phyloP scores from a whole-genome alignment of 2,113 vertebrate species.

The Ammodytes marinus region DNA sequence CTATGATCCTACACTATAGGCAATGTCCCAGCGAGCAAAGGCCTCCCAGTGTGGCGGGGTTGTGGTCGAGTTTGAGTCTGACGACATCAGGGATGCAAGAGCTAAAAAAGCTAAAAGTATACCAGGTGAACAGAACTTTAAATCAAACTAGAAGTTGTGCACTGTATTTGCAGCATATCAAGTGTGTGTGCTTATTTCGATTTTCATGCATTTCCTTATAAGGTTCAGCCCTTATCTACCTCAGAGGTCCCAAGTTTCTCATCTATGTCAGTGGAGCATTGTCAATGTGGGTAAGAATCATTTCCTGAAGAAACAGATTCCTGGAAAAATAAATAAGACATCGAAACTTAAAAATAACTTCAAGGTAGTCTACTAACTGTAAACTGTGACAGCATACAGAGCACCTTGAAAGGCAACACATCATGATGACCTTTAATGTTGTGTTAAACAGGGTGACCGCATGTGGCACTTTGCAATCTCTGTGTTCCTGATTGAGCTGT shows the following conservation, averaged over 20 bases:
- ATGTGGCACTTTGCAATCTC: slow-evolving; percentile 88
- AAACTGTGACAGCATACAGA: slow-evolving; percentile 4
- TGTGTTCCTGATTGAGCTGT: slow-evolving; percentile 86
- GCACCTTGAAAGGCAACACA: background rate
- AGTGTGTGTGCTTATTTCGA: slow-evolving; percentile 11
- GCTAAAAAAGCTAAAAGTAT: slow-evolving; percentile 64
- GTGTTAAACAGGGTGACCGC: slow-evolving; percentile 80
- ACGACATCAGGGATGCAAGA: slow-evolving; percentile 69
- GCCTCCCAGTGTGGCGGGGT: slow-evolving; percentile 72
- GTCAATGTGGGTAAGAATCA: slow-evolving; percentile 86
- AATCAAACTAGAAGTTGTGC: background rate
- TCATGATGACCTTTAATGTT: slow-evolving; percentile 23
- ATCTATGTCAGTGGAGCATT: slow-evolving; percentile 86
- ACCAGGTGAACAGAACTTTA: slow-evolving; percentile 73
- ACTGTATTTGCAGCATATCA: slow-evolving; percentile 1
- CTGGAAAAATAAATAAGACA: slow-evolving; percentile 36
- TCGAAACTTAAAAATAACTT: slow-evolving; percentile 25
- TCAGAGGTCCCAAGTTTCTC: slow-evolving; percentile 84
- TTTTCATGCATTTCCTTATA: slow-evolving; percentile 52
- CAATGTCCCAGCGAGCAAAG: slow-evolving; percentile 81
- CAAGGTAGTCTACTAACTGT: slow-evolving; percentile 28
- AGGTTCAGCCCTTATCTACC: slow-evolving; percentile 82
- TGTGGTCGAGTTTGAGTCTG: slow-evolving; percentile 77
- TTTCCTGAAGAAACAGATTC: slow-evolving; percentile 41
- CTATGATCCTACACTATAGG: slow-evolving; percentile 33